A percentile compares a stretch with the other conserved stretches of the same genome.
These are phyloP conservation scores for Erannis defoliaria DNA, from an alignment of 2,888 invertebrate species.

Conservation along the genomic window DNA sequence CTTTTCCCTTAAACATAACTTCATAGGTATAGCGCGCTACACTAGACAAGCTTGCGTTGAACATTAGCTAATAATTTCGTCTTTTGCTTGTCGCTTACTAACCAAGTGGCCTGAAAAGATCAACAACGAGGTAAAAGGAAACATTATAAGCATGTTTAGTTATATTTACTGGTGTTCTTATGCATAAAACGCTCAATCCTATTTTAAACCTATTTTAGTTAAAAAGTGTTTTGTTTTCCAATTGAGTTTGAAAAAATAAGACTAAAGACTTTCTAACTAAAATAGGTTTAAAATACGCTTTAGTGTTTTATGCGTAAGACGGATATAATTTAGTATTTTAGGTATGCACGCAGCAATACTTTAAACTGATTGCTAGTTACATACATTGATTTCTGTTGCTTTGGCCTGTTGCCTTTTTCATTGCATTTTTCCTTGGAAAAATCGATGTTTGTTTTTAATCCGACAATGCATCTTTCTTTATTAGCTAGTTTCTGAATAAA, in stretches of 20 bases:
- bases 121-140: conserved; percentile 77
- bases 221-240: too few relatives aligned
- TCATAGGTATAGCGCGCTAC: too few relatives aligned
- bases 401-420: not conserved
- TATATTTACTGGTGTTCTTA: not conserved
- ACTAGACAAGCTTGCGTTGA: conserved; percentile 49
- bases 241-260: too few relatives aligned
- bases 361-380: not conserved
- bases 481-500: too few relatives aligned
- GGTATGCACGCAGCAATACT: conserved; percentile 2
- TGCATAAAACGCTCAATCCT: too few relatives aligned
- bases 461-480: not conserved
- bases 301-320: too few relatives aligned
- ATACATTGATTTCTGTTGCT: not conserved
- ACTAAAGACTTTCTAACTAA: too few relatives aligned
- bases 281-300: too few relatives aligned
- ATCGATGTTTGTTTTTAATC: not conserved
- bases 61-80: conserved; percentile 64
- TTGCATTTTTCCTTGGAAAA: not conserved
- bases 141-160: conserved; percentile 52
- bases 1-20: too few relatives aligned
- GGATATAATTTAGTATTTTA: not conserved
- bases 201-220: too few relatives aligned
- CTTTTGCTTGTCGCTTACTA: conserved; percentile 81
- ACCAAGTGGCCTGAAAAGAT: conserved; percentile 84